Conservation (phyloP, 2,113 vertebrate genomes). For the Tachysurus vachellii region DNA sequence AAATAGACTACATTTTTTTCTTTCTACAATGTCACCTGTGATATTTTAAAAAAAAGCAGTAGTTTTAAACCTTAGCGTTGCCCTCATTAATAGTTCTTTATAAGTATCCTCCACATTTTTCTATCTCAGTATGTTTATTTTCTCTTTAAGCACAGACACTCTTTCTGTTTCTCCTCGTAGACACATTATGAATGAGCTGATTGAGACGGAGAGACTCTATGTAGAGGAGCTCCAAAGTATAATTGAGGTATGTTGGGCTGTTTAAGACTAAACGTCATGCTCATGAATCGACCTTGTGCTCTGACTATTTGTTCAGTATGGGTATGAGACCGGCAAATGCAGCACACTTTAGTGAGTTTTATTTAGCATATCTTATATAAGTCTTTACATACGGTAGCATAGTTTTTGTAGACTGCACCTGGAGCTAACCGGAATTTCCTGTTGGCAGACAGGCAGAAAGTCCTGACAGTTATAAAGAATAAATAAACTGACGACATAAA, state of each 20-base stretch:
- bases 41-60: background rate
- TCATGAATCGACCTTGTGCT: background rate
- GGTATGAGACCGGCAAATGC: background rate
- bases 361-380: background rate
- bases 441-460: background rate
- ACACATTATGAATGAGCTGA: constrained; percentile 89
- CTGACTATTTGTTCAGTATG: background rate
- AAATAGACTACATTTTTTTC: background rate
- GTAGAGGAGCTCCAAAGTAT: constrained; percentile 94
- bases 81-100: background rate
- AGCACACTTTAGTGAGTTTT: background rate
- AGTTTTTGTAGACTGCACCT: background rate
- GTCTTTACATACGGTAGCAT: background rate
- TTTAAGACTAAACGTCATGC: background rate
- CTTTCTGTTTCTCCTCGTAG: constrained; percentile 65
- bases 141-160: background rate
- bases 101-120: background rate
- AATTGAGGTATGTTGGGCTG: constrained; percentile 82
- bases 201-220: constrained; percentile 91
- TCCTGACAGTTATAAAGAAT: background rate
- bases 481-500: no score
- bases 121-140: background rate
- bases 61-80: background rate
- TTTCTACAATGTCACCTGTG: background rate
- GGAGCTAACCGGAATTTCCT: background rate